Base-by-base conservation (phyloP, 2,888 invertebrate species). In the Nomada hirtipes region DNA sequence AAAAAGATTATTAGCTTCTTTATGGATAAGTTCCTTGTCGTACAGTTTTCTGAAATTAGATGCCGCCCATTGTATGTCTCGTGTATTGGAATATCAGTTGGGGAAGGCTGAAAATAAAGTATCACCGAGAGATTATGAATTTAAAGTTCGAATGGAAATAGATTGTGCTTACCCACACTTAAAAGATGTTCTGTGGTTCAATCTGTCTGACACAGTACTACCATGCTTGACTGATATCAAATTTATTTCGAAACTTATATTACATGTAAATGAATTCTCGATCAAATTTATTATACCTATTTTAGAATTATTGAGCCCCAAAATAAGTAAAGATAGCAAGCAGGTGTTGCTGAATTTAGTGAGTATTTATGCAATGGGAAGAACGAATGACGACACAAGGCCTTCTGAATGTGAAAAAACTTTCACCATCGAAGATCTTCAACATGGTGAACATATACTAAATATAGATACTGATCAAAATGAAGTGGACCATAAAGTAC, bases 1-100 rank as follows among this genome's bases (percentile, higher is more conserved):
- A 23, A 95, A 91, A 90, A 91, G 94, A 57, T 88, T 92, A 11
- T 90, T 95, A 26, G 95, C 95, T 83, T 94, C 95, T n/a, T 90
- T 95, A 44, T 96, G 96, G 96, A 91, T 95, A 26, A 94, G 94
- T 69, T 94, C 95, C 87, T 94, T 95, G 85, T 92, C 94, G 61
- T 91, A 92, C 74, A 94, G 95, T 65, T 80, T 91, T 42, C 88
- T 93, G 63, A 95, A 94, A 90, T 93, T 94, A 0, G 94, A 94
- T 83, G 84, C 92, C 11, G 94, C 89, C 20, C 90, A 88, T 69
- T 60, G 74, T 15, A 76, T 91, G 47, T 86, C 84, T n/a, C 86
- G 89, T 42, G 52, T 67, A 26, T 64, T 92, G 13, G 91, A 93
- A 59, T 89, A 91, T 68, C 69, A 90, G 15, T 64, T 85, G 26